A percentile compares a stretch with the other conserved stretches of the same genome.
Conservation (phyloP, 2,888 invertebrate species). For the Willowsia nigromaculata region DNA sequence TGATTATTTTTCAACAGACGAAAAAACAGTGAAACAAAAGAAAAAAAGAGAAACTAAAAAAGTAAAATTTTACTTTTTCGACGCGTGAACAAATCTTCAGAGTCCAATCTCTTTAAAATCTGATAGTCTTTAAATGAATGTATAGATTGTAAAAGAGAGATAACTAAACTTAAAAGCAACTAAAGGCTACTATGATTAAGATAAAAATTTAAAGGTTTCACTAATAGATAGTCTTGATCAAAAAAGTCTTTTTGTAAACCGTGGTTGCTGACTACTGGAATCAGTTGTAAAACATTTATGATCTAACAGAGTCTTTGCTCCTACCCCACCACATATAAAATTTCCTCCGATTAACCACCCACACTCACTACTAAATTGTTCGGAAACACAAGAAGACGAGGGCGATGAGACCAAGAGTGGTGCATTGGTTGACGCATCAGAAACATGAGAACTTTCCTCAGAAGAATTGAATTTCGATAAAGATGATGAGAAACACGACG, state of each 20-base stretch:
- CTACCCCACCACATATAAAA: constrained; percentile 51
- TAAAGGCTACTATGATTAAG: background rate
- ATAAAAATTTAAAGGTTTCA: constrained; percentile 21
- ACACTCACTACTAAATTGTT: constrained; percentile 63
- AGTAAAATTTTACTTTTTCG: too few species aligned
- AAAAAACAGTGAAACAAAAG: too few species aligned
- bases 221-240: constrained; percentile 57
- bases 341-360: constrained; percentile 58
- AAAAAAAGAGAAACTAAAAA: too few species aligned
- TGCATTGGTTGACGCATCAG: constrained; percentile 10
- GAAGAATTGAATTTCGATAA: background rate
- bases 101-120: too few species aligned
- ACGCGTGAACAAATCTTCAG: too few species aligned
- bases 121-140: constrained; percentile 24
- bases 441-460: constrained; percentile 48
- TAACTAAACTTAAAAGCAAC: background rate
- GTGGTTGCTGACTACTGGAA: background rate
- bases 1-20: too few species aligned
- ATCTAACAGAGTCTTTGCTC: constrained; percentile 65
- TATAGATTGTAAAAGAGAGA: background rate
- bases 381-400: constrained; percentile 43
- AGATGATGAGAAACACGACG: background rate
- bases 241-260: constrained; percentile 58
- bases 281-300: constrained; percentile 20
- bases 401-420: constrained; percentile 31